Evolutionary conservation across 1,140 invertebrate species (phyloP).

Genomic region (Papilio aristodemus): DNA sequence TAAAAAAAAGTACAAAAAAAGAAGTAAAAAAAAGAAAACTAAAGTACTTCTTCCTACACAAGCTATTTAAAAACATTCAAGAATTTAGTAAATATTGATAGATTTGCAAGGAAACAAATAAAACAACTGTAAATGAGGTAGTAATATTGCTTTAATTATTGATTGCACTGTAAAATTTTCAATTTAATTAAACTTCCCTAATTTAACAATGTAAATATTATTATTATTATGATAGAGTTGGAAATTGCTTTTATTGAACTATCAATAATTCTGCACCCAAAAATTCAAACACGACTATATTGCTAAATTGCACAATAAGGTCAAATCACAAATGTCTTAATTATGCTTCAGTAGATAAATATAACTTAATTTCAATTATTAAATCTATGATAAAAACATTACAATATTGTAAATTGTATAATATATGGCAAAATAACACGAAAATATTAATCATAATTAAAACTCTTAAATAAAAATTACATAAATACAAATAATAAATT

Average conservation of each 20-base stretch:
- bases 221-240: neutral
- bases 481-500: neutral
- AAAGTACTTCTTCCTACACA: too few relatives aligned
- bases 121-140: constrained; percentile 25
- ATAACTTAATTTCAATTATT: neutral
- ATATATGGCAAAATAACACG: neutral
- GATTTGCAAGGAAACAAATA: neutral
- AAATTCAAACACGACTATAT: too few relatives aligned
- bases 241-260: constrained; percentile 11
- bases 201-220: constrained; percentile 12
- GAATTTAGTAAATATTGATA: neutral
- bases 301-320: too few relatives aligned
- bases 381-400: neutral
- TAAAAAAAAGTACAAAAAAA: too few relatives aligned
- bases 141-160: constrained; percentile 32
- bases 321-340: neutral
- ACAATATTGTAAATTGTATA: neutral
- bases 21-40: too few relatives aligned
- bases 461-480: neutral
- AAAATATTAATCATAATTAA: neutral
- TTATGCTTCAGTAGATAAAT: neutral
- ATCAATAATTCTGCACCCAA: constrained; percentile 17
- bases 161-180: neutral
- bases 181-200: neutral
- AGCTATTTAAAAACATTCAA: too few relatives aligned